A percentile compares a stretch with the other conserved stretches of the same genome.
phyloP scores from a whole-genome alignment of 2,797 vertebrate species.

The Capromys pilorides region DNA sequence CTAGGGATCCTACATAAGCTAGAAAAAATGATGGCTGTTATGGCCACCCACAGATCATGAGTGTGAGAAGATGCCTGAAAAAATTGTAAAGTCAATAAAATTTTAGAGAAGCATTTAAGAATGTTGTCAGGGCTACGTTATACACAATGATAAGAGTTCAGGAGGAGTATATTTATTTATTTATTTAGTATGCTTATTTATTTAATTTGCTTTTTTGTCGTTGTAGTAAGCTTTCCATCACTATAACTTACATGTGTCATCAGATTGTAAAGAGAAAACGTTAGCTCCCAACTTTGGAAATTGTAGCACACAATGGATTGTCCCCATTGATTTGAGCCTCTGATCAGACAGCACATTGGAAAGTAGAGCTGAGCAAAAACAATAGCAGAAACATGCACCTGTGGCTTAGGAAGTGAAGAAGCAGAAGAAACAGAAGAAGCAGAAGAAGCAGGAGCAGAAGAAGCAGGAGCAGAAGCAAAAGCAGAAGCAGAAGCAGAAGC shows the following conservation, averaged over 20 bases:
- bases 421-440: not conserved
- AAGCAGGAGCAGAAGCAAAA: too few species aligned
- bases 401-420: not conserved
- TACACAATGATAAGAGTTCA: not conserved
- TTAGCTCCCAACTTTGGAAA: not conserved
- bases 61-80: not conserved
- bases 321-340: not conserved
- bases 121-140: not conserved
- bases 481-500: too few species aligned
- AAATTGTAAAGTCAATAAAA: not conserved
- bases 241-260: not conserved
- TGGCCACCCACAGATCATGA: not conserved
- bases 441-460: too few species aligned
- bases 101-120: conserved; percentile 9
- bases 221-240: not conserved
- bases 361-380: not conserved
- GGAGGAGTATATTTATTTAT: not conserved
- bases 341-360: not conserved
- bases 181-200: not conserved
- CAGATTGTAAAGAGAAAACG: not conserved
- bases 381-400: not conserved
- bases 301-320: not conserved
- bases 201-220: not conserved
- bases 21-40: not conserved
- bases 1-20: not conserved